Conservation (phyloP, 2,888 invertebrate genomes). For the Tribolium freemani region DNA sequence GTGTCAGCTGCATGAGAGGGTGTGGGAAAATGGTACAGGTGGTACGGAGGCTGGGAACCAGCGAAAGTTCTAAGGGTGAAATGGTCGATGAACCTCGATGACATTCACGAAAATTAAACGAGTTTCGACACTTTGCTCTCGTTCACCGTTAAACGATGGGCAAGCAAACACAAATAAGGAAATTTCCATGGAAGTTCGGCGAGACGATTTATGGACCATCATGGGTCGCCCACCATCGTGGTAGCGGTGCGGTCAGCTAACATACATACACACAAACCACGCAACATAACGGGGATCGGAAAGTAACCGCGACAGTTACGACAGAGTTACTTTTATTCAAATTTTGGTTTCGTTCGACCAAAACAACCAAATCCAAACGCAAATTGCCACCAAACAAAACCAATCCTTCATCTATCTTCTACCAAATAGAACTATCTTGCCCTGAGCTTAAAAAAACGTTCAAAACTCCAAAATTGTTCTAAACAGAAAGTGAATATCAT, state of each 20-base stretch:
- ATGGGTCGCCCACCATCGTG: constrained; percentile 32
- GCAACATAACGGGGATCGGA: constrained; percentile 62
- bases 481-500: too few relatives aligned
- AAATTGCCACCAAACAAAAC: too few relatives aligned
- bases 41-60: constrained; percentile 56
- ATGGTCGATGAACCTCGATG: constrained; percentile 49
- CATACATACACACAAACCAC: constrained; percentile 58
- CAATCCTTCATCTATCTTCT: too few relatives aligned
- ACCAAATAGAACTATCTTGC: too few relatives aligned
- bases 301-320: constrained; percentile 61
- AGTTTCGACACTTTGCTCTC: constrained; percentile 25
- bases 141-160: constrained; percentile 37
- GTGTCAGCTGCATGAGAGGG: constrained; percentile 63
- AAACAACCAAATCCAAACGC: not conserved
- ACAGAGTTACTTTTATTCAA: constrained; percentile 65
- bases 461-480: too few relatives aligned
- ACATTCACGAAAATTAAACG: not conserved
- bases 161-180: constrained; percentile 35
- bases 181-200: constrained; percentile 42
- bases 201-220: constrained; percentile 38
- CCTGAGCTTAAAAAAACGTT: too few relatives aligned
- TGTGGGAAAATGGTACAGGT: constrained; percentile 67
- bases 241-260: constrained; percentile 58
- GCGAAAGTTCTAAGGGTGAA: constrained; percentile 38
- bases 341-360: constrained; percentile 63